These are phyloP conservation scores for Mesoligia furuncula DNA, from an alignment of 2,888 invertebrate species.

Conservation along the genomic window DNA sequence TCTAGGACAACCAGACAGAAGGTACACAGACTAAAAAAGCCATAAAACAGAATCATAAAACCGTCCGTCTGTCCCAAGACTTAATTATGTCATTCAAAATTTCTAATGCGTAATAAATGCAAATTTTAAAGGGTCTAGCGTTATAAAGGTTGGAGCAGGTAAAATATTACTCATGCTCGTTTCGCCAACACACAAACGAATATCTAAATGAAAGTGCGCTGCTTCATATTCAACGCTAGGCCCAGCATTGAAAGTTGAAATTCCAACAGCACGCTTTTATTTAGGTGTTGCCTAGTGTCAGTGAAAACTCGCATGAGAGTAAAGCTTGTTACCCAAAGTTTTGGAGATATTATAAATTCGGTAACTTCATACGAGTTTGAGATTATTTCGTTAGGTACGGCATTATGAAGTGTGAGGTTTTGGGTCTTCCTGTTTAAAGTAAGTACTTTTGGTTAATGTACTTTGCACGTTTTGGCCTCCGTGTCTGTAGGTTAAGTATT, in stretches of 20 bases:
- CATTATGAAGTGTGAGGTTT: conserved; percentile 51
- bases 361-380: conserved; percentile 63
- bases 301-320: background rate
- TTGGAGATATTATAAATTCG: conserved; percentile 71
- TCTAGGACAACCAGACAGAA: conserved; percentile 15
- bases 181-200: background rate
- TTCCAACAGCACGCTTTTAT: background rate
- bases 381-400: conserved; percentile 58
- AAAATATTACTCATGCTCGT: conserved; percentile 71
- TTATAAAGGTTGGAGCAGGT: conserved; percentile 78
- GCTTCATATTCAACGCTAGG: background rate
- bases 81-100: conserved; percentile 83
- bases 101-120: conserved; percentile 84
- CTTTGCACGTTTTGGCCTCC: conserved; percentile 17
- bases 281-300: conserved; percentile 1
- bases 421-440: conserved; percentile 41
- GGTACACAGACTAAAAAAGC: conserved; percentile 44
- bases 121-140: conserved; percentile 82
- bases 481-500: background rate
- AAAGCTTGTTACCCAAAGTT: conserved; percentile 62
- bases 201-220: background rate
- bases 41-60: conserved; percentile 56
- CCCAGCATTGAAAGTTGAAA: background rate
- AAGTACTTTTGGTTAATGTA: conserved; percentile 55
- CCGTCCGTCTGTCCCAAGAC: conserved; percentile 69